A percentile compares a stretch with the other conserved stretches of the same genome.
Conservation (phyloP, 2,888 invertebrate genomes). For the Melanostoma mellinum region DNA sequence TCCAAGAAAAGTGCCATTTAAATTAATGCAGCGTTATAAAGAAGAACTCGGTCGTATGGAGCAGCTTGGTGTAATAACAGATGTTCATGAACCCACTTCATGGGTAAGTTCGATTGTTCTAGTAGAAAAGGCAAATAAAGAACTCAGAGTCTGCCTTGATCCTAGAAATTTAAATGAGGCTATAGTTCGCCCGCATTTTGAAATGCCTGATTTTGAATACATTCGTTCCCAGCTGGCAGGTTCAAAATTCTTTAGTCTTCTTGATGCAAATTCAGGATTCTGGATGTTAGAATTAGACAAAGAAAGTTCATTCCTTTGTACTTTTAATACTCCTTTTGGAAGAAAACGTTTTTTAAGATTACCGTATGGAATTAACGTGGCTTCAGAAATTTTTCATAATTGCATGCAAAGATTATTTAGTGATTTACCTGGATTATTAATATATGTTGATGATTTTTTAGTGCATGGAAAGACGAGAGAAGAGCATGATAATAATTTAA, state of each 20-base stretch:
- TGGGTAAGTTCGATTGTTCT: conserved; percentile 17
- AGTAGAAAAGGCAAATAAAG: conserved; percentile 9
- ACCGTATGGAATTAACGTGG: conserved; percentile 47
- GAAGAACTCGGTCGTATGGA: conserved; percentile 20
- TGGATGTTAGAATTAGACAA: conserved; percentile 23
- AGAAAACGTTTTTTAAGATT: conserved; percentile 56
- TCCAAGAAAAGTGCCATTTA: conserved; percentile 9
- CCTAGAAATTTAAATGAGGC: too few relatives aligned
- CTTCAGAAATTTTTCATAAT: conserved; percentile 55
- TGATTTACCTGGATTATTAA: conserved; percentile 37
- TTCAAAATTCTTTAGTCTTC: conserved; percentile 70
- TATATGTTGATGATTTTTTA: conserved; percentile 50
- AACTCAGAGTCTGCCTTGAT: too few relatives aligned
- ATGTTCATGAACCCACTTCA: conserved; percentile 57
- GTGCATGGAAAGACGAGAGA: conserved; percentile 31
- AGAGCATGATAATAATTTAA: conserved; percentile 37
- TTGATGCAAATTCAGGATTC: conserved; percentile 69
- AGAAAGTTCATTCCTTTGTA: conserved; percentile 46
- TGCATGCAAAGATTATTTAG: conserved; percentile 38
- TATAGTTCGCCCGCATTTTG: too few relatives aligned
- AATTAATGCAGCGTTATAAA: conserved; percentile 10
- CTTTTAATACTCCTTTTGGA: conserved; percentile 72
- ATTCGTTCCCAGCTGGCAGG: conserved; percentile 63
- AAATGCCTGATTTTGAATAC: conserved; percentile 64
- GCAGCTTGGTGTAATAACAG: conserved; percentile 4